Conservation (phyloP, 1,140 invertebrate genomes). For the Bombus pyrosoma region DNA sequence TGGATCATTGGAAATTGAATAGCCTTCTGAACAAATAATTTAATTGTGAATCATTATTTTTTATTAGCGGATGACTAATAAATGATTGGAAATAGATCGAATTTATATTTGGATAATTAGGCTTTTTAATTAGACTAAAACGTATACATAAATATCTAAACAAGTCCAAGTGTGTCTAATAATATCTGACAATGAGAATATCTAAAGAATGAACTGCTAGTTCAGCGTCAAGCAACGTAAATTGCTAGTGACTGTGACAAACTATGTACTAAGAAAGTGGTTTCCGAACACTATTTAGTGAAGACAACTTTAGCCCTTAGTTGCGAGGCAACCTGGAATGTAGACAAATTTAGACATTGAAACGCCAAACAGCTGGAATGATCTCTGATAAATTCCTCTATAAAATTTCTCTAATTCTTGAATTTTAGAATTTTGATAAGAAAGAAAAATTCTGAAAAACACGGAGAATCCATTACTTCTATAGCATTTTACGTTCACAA, state of each 20-base stretch:
- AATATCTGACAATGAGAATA: background rate
- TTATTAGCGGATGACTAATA: too few relatives aligned
- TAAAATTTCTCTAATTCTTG: too few relatives aligned
- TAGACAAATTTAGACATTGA: background rate
- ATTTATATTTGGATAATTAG: background rate
- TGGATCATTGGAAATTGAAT: background rate
- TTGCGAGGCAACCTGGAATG: background rate
- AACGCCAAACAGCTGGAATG: background rate
- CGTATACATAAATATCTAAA: background rate
- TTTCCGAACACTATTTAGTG: background rate
- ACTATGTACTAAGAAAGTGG: background rate
- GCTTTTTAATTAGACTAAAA: background rate
- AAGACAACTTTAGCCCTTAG: background rate
- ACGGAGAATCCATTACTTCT: too few relatives aligned
- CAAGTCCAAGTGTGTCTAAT: background rate
- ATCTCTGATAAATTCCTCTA: background rate
- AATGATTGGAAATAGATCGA: too few relatives aligned
- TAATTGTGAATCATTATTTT: too few relatives aligned
- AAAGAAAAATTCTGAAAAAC: background rate
- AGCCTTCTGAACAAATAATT: background rate
- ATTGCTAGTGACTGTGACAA: conserved; percentile 9
- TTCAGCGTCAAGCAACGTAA: background rate
- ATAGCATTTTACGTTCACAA: background rate
- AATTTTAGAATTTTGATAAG: background rate
- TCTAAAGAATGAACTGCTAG: background rate